Base-by-base conservation (phyloP, 2,113 vertebrate species). In the Neogale vison region DNA sequence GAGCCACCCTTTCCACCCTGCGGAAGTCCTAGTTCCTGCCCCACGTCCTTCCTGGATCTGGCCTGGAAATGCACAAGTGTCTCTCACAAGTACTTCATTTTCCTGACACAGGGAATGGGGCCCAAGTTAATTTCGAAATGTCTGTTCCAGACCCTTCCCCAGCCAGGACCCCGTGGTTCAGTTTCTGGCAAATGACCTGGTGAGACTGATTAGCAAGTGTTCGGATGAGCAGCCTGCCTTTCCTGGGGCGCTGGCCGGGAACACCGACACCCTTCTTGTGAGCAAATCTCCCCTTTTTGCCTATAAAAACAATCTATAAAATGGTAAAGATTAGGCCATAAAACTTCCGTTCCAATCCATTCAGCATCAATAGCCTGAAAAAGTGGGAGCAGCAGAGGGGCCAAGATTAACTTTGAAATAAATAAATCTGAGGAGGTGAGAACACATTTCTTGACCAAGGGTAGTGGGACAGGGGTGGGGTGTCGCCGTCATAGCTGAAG, bases 341-440 rank as follows among this genome's bases (percentile, higher is more conserved):
- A 98, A 98, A 98, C 96, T 98, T 98, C 96, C 71, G 92, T 98
- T 94, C 96, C 98, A 98, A 98, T 98, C 98, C 98, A 98, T 98
- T 98, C 92, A 11, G 93, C 98, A 98, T 98, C 98, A 97, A 96
- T 98, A 98, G 96, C 98, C 98, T 98, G 98, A 98, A 98, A 98
- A 98, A 98, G 98, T 98, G 97, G 98, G 98, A 98, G 95, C 95
- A 20, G 69, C 93, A 84, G 87, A 96, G 95, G 88, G 96, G 81
- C 96, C 85, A 39, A 57, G 95, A 97, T 97, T 96, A 97, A 96
- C 96, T 97, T 96, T 93, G 88, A 92, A 92, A 97, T 96, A 96
- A 97, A 96, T 98, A 96, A 95, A 97, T 98, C 95, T 97, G 69
- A 34, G 90, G 90, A 79, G 85, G 76, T 55, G 45, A 95, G 90